These are phyloP conservation scores for Orthosia cruda DNA, from an alignment of 2,888 invertebrate species.

Conservation along the genomic window DNA sequence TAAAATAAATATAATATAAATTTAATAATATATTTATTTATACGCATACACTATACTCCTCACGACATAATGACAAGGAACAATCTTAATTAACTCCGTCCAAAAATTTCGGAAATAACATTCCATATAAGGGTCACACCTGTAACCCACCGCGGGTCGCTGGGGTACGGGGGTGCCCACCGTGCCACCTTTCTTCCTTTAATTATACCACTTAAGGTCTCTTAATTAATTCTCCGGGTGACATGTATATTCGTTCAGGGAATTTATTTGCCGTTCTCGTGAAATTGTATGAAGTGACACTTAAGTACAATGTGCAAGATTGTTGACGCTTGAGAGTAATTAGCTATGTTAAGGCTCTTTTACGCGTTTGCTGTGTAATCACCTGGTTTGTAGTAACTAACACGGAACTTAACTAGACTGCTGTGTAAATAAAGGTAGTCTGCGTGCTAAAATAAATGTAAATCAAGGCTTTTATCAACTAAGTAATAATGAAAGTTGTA, in stretches of 20 bases:
- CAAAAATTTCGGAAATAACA: slow-evolving; percentile 39
- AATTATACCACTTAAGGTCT: slow-evolving; percentile 79
- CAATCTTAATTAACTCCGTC: slow-evolving; percentile 52
- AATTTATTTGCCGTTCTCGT: slow-evolving; percentile 70
- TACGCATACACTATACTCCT: slow-evolving; percentile 2
- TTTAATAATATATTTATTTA: too few relatives aligned
- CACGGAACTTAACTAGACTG: slow-evolving; percentile 1
- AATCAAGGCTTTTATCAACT: neutral
- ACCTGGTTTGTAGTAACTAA: neutral
- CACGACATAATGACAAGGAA: slow-evolving; percentile 38
- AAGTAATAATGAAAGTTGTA: neutral
- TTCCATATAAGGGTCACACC: slow-evolving; percentile 41
- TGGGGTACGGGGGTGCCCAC: slow-evolving; percentile 9
- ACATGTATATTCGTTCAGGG: slow-evolving; percentile 71
- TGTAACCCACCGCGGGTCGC: slow-evolving; percentile 9
- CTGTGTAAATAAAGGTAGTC: neutral
- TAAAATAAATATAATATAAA: slow-evolving; percentile 42
- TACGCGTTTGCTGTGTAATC: neutral
- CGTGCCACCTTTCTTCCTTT: slow-evolving; percentile 68
- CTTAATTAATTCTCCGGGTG: slow-evolving; percentile 80
- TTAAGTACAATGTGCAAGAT: slow-evolving; percentile 29
- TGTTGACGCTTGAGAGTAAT: slow-evolving; percentile 34
- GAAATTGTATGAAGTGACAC: slow-evolving; percentile 51
- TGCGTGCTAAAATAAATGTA: neutral
- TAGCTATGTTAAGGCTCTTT: slow-evolving; percentile 26